Evolutionary conservation across 1,140 invertebrate genomes (phyloP), one percentile per base, ranked within the genome.

Genomic region (Gerris buenoi): DNA sequence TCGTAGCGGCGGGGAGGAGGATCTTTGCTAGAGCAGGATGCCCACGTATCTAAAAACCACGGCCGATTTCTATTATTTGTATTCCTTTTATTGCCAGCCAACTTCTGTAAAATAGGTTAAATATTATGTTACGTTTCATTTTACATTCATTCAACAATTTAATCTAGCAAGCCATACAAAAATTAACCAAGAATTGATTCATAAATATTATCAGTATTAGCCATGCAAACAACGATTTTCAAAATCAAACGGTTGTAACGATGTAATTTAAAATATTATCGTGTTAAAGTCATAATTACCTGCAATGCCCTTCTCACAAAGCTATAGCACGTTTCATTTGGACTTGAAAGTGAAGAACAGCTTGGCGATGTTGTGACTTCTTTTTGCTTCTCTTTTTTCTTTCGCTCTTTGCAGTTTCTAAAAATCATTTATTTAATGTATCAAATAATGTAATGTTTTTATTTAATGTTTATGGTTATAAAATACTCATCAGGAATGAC

Each of bases 271-370:
- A n/a, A n/a, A n/a, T n/a, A n/a, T n/a, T n/a, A n/a, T n/a, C n/a
- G n/a, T n/a, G n/a, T n/a, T n/a, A n/a, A n/a, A n/a, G n/a, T n/a
- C n/a, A n/a, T n/a, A n/a, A n/a, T n/a, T 78, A 86, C 85, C 78
- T 94, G 90, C 46, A 95, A 82, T 3, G 93, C 92, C 72, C 90
- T 83, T 61, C 91, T 81, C 2, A 95, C 91, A 74, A 95, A 95
- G 74, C 90, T 93, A 78, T 95, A 95, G 75, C 93, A 95, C 3
- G 91, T 93, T 79, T 95, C 93, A 72, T 92, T 93, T 2, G 92
- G 91, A 70, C 89, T 92, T 27, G 90, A 93, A 1, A 94, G 81
- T 70, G 90, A 91, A 26, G 89, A 91, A 63, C 87, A 89, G 69
- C 88, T 88, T 27, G 87, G 87, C 1, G 89, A 91, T 64, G 70